Base-by-base conservation (phyloP, 2,797 vertebrate genomes). In the Alosa sapidissima region DNA sequence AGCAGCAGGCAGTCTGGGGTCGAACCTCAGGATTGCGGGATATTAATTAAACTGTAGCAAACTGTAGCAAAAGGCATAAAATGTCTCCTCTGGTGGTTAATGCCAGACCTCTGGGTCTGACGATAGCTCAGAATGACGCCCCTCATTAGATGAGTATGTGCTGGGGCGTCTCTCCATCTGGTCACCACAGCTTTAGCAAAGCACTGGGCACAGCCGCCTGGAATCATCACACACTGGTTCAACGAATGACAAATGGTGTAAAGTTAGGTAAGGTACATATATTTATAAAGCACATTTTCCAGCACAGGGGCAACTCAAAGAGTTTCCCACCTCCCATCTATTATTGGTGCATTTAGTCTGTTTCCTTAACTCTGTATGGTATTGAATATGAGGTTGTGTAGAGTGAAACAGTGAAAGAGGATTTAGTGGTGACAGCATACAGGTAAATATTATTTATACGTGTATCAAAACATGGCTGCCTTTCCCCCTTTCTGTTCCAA, bases 61-160 rank as follows among this genome's bases (percentile, higher is more conserved):
- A 49, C 58, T 84, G 82, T 83, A 45, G 36, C 58, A 84, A 87
- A 85, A 65, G 83, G 60, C 72, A 47, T 62, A 33, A 87, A 87
- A 88, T 85, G 47, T 52, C 87, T 85, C 54, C 58, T 85, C 36
- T 81, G 55, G 52, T 51, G 55, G 45, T 49, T 81, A 81, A 81
- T 49, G 24, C 7, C 55, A 65, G 41, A 16, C 52, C 16, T 48
- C 83, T 78, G 52, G 41, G 33, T 41, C 41, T 60, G 72, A 51
- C 55, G 52, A 84, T 72, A 60, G 36, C 72, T 16, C 72, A 47
- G 21, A 85, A 55, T 81, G 36, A 51, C 0, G 24, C 13, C 19
- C 54, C 11, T 62, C 36, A 49, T 62, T 48, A 47, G 72, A 19
- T 5, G 41, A 78, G 72, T 21, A 6, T 16, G 72, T 16, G 41